Percentiles rank a stretch among this genome's conserved stretches.
phyloP scores from a whole-genome alignment of 2,797 vertebrate genomes.

The Remorina albescens region DNA sequence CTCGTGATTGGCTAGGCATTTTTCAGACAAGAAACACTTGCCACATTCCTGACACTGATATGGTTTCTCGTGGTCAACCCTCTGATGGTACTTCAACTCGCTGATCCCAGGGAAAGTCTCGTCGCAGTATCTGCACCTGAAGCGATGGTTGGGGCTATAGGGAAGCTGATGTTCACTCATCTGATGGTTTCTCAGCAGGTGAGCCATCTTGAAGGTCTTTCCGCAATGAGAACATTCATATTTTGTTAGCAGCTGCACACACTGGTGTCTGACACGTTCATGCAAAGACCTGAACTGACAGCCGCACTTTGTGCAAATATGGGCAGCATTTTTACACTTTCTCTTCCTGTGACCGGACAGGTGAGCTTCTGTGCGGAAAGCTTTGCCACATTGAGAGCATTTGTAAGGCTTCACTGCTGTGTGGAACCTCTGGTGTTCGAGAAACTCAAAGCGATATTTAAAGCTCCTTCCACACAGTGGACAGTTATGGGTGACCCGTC shows the following conservation, averaged over 20 bases:
- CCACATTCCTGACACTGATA: slow-evolving; percentile 83
- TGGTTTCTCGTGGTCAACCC: slow-evolving; percentile 81
- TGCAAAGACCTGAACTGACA: slow-evolving; percentile 78
- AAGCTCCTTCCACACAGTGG: slow-evolving; percentile 82
- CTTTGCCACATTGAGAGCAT: slow-evolving; percentile 82
- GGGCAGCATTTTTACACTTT: slow-evolving; percentile 80
- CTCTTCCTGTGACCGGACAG: slow-evolving; percentile 80
- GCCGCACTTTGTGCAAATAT: slow-evolving; percentile 81
- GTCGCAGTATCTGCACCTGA: slow-evolving; percentile 82
- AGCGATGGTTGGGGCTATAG: slow-evolving; percentile 82
- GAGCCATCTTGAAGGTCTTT: slow-evolving; percentile 83
- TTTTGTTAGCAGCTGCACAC: slow-evolving; percentile 79
- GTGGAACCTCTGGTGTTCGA: slow-evolving; percentile 82
- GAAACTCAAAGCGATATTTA: slow-evolving; percentile 82
- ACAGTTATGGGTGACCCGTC: slow-evolving; percentile 79
- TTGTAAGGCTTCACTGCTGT: slow-evolving; percentile 81
- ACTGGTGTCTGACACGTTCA: slow-evolving; percentile 78
- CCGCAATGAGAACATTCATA: slow-evolving; percentile 82
- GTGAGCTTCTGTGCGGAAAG: slow-evolving; percentile 81
- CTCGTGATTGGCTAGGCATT: slow-evolving; percentile 81
- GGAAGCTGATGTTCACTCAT: slow-evolving; percentile 83
- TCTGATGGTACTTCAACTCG: slow-evolving; percentile 82
- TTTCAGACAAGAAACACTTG: slow-evolving; percentile 82
- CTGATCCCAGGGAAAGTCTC: slow-evolving; percentile 82
- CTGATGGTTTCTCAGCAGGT: slow-evolving; percentile 82